Conservation (phyloP, 92 coral and sea anemone genomes). For the Pocillopora meandrina region DNA sequence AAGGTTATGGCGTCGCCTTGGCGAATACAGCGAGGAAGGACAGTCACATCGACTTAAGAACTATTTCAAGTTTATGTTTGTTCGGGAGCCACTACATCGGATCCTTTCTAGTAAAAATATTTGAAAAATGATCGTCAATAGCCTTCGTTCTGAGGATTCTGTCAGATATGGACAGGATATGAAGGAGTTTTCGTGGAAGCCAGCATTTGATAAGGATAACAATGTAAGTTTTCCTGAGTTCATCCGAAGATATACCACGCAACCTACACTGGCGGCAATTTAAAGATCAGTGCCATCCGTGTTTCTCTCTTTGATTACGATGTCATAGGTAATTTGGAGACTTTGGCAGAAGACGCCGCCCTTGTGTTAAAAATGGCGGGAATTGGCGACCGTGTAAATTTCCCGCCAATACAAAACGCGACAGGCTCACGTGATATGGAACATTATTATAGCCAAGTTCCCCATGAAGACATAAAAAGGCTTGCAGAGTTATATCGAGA, state of each 20-base stretch:
- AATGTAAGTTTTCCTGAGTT: conserved; percentile 9
- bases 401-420: conserved; percentile 16
- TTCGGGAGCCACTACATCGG: conserved; percentile 18
- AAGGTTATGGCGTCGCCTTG: neutral
- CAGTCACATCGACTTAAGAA: neutral
- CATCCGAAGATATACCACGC: neutral
- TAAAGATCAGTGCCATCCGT: conserved; percentile 1
- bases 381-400: neutral
- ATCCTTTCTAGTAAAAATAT: conserved; percentile 11
- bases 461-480: neutral
- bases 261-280: conserved; percentile 21
- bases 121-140: neutral
- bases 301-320: neutral
- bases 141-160: neutral
- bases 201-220: neutral
- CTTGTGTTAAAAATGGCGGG: neutral
- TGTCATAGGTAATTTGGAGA: neutral
- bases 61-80: conserved; percentile 5
- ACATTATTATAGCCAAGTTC: neutral
- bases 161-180: neutral
- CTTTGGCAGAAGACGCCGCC: neutral
- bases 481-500: conserved; percentile 11
- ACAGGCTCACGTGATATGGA: neutral
- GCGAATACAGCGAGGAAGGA: neutral
- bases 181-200: too few species aligned